Base-by-base conservation (phyloP, 2,113 vertebrate genomes). In the Aegithalos caudatus region DNA sequence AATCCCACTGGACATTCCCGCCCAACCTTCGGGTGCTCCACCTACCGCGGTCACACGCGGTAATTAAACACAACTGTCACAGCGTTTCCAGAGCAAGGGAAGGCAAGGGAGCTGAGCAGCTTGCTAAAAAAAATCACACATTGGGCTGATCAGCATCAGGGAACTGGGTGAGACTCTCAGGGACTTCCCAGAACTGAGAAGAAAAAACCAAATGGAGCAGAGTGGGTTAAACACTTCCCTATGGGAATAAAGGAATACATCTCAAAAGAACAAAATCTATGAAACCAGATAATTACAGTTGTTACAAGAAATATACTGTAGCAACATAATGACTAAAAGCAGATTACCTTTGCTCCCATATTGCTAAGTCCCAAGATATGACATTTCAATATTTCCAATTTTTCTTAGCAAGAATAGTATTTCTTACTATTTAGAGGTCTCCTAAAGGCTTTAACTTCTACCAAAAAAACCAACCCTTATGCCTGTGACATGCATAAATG, bases 1-100 rank as follows among this genome's bases (percentile, higher is more conserved):
- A 78, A 62, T 19, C 64, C 42, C 5, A 2, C 7, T 8, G 2
- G 0, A 35, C 5, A 0, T 5, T 82, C 48, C 56, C 0, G 0
- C 29, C 51, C 35, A 8, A 6, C 12, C 18, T 3, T 57, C 5
- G 3, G 4, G 8, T 1, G 3, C 40, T 35, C 24, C 23, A 33
- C 12, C 33, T 24, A 18, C 61, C 0, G 0, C 50, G 56, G 57
- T 1, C 56, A 35, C 33, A 51, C 72, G 66, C 27, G 31, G 57
- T 6, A n/a, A n/a, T n/a, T n/a, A 44, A 85, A 71, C 28, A 65
- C 13, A 84, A 57, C 37, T 40, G 31, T 2, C 44, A 57, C 13
- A 60, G 67, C 77, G 35, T 8, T 66, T 25, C 56, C 44, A 66
- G 60, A 5, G 1, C 2, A 51, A 0, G 56, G n/a, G 44, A 81